Percentiles rank a stretch among this genome's conserved stretches.
Conservation (phyloP, 2,888 invertebrate species). For the Zeuzera pyrina region DNA sequence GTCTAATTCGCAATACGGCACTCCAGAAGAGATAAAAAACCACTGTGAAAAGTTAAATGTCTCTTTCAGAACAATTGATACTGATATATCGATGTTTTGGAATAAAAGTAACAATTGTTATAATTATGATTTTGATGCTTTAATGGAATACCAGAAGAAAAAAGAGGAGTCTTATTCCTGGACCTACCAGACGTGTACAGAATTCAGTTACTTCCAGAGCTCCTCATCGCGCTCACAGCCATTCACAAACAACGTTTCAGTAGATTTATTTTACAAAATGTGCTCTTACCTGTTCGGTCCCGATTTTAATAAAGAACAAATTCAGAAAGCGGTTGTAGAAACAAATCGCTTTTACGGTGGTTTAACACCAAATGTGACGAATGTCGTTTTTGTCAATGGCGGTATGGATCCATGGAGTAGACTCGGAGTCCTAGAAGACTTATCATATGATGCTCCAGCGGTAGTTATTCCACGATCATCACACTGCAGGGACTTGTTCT, state of each 20-base stretch:
- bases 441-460: slow-evolving; percentile 48
- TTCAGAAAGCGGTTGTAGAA: slow-evolving; percentile 42
- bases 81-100: slow-evolving; percentile 24
- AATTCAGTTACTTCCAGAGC: slow-evolving; percentile 83
- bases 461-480: slow-evolving; percentile 40
- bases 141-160: slow-evolving; percentile 29
- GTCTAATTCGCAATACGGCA: slow-evolving; percentile 44
- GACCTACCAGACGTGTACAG: slow-evolving; percentile 84
- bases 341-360: slow-evolving; percentile 68
- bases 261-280: slow-evolving; percentile 47
- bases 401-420: slow-evolving; percentile 74
- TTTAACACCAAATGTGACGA: slow-evolving; percentile 53
- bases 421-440: slow-evolving; percentile 60
- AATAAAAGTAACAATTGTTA: slow-evolving; percentile 28
- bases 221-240: slow-evolving; percentile 70
- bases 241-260: slow-evolving; percentile 64
- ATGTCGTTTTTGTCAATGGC: slow-evolving; percentile 74
- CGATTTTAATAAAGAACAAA: slow-evolving; percentile 36
- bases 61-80: slow-evolving; percentile 15
- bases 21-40: slow-evolving; percentile 25
- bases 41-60: slow-evolving; percentile 30
- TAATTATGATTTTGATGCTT: slow-evolving; percentile 38
- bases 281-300: slow-evolving; percentile 55
- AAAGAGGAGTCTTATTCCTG: slow-evolving; percentile 53
- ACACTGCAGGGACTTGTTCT: slow-evolving; percentile 47